These are phyloP conservation scores for Drosophila orosa DNA, from an alignment of 1,140 invertebrate genomes.

Conservation along the genomic window DNA sequence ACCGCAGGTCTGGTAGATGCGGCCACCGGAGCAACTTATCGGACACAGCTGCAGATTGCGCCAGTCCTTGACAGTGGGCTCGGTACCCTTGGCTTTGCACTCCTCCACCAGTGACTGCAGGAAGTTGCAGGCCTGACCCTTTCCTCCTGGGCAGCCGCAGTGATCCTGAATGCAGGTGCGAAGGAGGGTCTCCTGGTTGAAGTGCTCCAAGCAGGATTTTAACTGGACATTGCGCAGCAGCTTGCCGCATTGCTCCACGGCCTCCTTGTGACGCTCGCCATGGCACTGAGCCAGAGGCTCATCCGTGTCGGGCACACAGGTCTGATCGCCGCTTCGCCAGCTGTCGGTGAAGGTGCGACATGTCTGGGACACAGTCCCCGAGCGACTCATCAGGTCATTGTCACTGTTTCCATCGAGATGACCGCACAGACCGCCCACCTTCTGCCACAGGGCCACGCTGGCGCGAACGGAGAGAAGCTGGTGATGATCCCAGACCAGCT, in stretches of 20 bases:
- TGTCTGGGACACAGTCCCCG: slow-evolving; percentile 83
- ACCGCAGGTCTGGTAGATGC: slow-evolving; percentile 89
- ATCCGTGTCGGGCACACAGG: slow-evolving; percentile 56
- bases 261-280: slow-evolving; percentile 84
- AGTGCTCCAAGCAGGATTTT: slow-evolving; percentile 86
- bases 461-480: slow-evolving; percentile 87
- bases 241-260: slow-evolving; percentile 87
- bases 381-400: slow-evolving; percentile 89
- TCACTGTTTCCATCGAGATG: slow-evolving; percentile 88
- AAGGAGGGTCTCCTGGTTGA: slow-evolving; percentile 84
- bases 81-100: slow-evolving; percentile 88
- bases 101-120: slow-evolving; percentile 91
- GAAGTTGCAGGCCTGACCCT: slow-evolving; percentile 87
- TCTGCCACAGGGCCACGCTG: slow-evolving; percentile 89
- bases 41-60: slow-evolving; percentile 90
- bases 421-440: slow-evolving; percentile 92
- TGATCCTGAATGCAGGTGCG: slow-evolving; percentile 90
- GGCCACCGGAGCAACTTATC: slow-evolving; percentile 88
- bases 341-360: slow-evolving; percentile 85
- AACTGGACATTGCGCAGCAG: slow-evolving; percentile 88
- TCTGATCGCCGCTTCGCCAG: slow-evolving; percentile 86
- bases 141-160: slow-evolving; percentile 86
- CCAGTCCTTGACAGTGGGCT: slow-evolving; percentile 87
- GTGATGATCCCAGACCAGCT: slow-evolving; percentile 90
- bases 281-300: slow-evolving; percentile 48